Evolutionary conservation across 2,888 invertebrate species (phyloP).

Genomic region (Cheilosia impressa): DNA sequence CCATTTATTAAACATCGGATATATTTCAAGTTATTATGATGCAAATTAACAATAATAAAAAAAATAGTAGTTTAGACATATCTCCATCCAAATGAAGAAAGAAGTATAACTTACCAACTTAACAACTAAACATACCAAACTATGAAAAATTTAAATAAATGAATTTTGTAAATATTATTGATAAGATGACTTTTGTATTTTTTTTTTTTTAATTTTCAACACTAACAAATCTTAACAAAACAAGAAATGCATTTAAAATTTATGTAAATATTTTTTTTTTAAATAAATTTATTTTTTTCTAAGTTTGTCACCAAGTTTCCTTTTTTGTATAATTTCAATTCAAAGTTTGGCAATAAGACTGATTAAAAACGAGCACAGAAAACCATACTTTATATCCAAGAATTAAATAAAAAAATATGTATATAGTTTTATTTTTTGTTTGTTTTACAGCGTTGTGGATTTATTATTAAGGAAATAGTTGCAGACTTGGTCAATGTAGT

Average conservation of each 20-base stretch:
- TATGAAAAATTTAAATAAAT: constrained; percentile 23
- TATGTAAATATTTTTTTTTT: constrained; percentile 1
- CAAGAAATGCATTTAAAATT: constrained; percentile 58
- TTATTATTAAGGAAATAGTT: neutral
- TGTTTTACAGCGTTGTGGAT: constrained; percentile 4
- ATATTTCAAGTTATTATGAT: constrained; percentile 19
- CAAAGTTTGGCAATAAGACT: constrained; percentile 71
- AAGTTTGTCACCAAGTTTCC: neutral
- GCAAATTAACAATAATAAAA: constrained; percentile 25
- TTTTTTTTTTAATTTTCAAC: constrained; percentile 55
- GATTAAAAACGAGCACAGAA: constrained; percentile 54
- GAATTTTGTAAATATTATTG: constrained; percentile 17
- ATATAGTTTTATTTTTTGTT: neutral
- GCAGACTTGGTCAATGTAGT: neutral
- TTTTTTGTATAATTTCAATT: constrained; percentile 21
- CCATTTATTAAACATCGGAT: constrained; percentile 7
- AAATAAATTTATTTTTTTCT: constrained; percentile 5
- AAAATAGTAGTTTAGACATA: constrained; percentile 70
- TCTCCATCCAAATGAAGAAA: constrained; percentile 67
- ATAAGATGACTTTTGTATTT: constrained; percentile 33
- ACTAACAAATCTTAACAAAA: constrained; percentile 13
- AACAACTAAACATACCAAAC: constrained; percentile 31
- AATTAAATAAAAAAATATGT: neutral
- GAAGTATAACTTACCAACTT: constrained; percentile 27
- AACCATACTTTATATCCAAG: neutral